These are phyloP conservation scores for Drosophila malerkotliana DNA, from an alignment of 1,140 invertebrate species.

Conservation along the genomic window DNA sequence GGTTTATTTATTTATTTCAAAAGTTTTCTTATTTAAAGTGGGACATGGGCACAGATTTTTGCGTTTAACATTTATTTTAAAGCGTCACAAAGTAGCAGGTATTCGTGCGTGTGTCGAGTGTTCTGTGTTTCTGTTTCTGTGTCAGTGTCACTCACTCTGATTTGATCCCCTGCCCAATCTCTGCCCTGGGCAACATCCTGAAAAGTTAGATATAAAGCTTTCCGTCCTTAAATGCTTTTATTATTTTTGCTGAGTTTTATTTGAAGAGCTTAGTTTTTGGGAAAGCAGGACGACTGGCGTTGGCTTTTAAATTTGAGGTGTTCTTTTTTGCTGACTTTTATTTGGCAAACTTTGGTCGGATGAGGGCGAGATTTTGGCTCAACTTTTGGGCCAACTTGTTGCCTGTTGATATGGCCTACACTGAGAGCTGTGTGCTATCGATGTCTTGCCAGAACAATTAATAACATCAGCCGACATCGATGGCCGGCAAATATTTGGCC, in stretches of 20 bases:
- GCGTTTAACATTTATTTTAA: slow-evolving; percentile 18
- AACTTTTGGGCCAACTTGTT: slow-evolving; percentile 1
- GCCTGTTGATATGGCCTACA: neutral
- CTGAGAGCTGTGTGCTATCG: neutral
- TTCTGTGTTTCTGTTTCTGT: neutral
- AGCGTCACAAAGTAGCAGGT: slow-evolving; percentile 16
- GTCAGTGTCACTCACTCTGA: slow-evolving; percentile 12
- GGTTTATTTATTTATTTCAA: slow-evolving; percentile 21
- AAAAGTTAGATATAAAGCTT: slow-evolving; percentile 38
- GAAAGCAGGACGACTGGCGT: slow-evolving; percentile 22
- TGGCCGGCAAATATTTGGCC: slow-evolving; percentile 51
- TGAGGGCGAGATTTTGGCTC: neutral
- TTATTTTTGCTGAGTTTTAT: slow-evolving; percentile 45
- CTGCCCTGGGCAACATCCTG: slow-evolving; percentile 8
- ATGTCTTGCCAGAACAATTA: slow-evolving; percentile 22
- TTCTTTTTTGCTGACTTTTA: slow-evolving; percentile 11
- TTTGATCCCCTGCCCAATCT: neutral
- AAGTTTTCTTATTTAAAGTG: slow-evolving; percentile 31
- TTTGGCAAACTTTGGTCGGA: neutral
- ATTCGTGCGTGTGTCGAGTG: neutral
- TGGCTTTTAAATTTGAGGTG: slow-evolving; percentile 11
- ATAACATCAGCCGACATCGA: slow-evolving; percentile 14
- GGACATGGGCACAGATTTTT: neutral
- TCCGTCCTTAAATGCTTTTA: slow-evolving; percentile 23
- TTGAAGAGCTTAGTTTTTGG: slow-evolving; percentile 34